Percentiles rank a stretch among this genome's conserved stretches.
Conservation (phyloP, 2,888 invertebrate genomes). For the Lycophotia porphyrea region DNA sequence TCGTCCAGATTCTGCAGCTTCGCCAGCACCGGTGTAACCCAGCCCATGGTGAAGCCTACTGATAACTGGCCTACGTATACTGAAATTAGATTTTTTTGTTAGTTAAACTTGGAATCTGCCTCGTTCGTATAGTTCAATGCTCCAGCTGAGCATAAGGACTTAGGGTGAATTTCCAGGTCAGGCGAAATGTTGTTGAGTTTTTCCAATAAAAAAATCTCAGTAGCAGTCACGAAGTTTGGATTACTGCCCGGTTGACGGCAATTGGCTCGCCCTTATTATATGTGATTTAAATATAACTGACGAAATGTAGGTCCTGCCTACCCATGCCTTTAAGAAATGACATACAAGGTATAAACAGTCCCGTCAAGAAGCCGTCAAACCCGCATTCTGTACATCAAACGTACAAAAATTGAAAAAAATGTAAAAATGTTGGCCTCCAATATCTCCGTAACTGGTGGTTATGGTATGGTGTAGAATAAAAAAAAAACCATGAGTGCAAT, state of each 20-base stretch:
- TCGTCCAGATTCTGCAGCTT: constrained; percentile 33
- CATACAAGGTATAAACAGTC: background rate
- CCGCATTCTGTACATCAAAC: background rate
- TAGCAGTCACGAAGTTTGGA: background rate
- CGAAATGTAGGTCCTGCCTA: background rate
- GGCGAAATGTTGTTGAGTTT: background rate
- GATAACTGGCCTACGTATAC: constrained; percentile 40
- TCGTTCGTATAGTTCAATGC: background rate
- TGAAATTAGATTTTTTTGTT: constrained; percentile 22
- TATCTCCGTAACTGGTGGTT: too few species aligned
- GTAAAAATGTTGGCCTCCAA: too few species aligned
- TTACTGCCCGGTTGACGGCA: background rate
- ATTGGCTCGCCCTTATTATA: background rate
- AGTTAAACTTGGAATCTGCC: background rate
- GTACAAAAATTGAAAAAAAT: too few species aligned
- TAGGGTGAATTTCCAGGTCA: background rate
- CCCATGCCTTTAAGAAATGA: background rate
- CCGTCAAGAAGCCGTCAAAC: background rate
- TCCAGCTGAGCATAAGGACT: background rate
- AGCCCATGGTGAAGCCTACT: constrained; percentile 18
- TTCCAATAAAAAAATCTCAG: background rate
- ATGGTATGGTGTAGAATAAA: too few species aligned
- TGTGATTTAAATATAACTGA: background rate
- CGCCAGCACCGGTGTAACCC: constrained; percentile 38
- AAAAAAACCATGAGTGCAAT: too few species aligned